Evolutionary conservation across 2,797 vertebrate genomes (phyloP), one percentile per base, ranked within the genome.

Genomic region (Cebuella pygmaea): DNA sequence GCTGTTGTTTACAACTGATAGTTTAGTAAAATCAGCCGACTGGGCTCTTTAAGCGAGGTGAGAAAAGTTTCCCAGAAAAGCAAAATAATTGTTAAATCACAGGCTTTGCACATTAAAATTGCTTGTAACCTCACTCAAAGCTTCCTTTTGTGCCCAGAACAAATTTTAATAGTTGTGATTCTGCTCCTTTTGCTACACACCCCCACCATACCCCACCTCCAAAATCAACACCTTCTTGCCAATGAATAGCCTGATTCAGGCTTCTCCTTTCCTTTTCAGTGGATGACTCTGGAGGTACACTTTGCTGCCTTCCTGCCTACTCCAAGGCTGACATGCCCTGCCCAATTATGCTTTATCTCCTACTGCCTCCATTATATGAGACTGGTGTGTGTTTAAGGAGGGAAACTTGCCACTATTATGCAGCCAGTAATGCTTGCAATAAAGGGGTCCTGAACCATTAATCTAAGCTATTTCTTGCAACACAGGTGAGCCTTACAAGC

Each of bases 141-240:
- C 81, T 52, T 85, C 83, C 82, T 96, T 96, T 97, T 94, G 80
- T 93, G 50, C 78, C 72, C 85, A 64, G 41, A 92, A 96, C 61
- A 97, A 92, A 93, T 84, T 85, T 89, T 74, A 95, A 93, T 41
- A 91, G 59, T 74, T 88, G 79, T 81, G 24, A 26, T 93, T 87
- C 78, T 96, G 36, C 76, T 93, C 24, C 50, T 76, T 89, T 92
- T 27, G 30, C 85, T 92, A 55, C 44, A 94, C 19, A 75, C 57
- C 41, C 76, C 10, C 64, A 36, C 19, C 44, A 75, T 26, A 80
- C 52, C 22, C 50, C 44, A 55, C 79, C 74, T 86, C 74, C 85
- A 96, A 96, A 96, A 97, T 95, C 82, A 96, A 97, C 88, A 96
- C 78, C 74, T 90, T 94, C 84, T 94, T 94, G n/a, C 52, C 88